Evolutionary conservation across 2,797 vertebrate genomes (phyloP).

Genomic region (Galago senegalensis): DNA sequence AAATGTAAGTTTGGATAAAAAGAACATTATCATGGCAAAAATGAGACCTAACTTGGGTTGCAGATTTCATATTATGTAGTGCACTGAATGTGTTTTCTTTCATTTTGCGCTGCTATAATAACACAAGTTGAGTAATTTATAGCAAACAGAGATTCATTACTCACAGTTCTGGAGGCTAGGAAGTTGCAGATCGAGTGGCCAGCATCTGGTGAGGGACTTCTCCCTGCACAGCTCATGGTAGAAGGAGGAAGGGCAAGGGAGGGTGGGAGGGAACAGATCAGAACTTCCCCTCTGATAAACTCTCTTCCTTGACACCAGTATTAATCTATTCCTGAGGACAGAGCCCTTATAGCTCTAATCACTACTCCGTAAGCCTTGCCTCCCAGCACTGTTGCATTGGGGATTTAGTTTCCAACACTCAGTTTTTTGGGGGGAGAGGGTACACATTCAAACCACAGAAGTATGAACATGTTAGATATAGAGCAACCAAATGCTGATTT

Average conservation of each 20-base stretch:
- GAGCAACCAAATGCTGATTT: not conserved
- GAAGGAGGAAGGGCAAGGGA: not conserved
- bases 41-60: not conserved
- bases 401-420: not conserved
- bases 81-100: not conserved
- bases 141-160: not conserved
- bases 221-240: not conserved
- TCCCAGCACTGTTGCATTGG: not conserved
- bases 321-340: not conserved
- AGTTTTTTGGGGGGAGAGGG: not conserved
- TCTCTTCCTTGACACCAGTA: not conserved
- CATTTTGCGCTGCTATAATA: not conserved
- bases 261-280: accelerated
- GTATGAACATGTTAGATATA: not conserved
- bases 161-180: not conserved
- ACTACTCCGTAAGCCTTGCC: accelerated
- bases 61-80: not conserved
- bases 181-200: not conserved
- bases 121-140: not conserved
- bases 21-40: not conserved
- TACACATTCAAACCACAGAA: not conserved
- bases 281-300: not conserved
- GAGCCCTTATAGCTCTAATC: not conserved
- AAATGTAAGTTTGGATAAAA: not conserved
- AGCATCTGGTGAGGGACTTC: not conserved